Conservation (phyloP, 2,797 vertebrate genomes). For the Furcifer pardalis region DNA sequence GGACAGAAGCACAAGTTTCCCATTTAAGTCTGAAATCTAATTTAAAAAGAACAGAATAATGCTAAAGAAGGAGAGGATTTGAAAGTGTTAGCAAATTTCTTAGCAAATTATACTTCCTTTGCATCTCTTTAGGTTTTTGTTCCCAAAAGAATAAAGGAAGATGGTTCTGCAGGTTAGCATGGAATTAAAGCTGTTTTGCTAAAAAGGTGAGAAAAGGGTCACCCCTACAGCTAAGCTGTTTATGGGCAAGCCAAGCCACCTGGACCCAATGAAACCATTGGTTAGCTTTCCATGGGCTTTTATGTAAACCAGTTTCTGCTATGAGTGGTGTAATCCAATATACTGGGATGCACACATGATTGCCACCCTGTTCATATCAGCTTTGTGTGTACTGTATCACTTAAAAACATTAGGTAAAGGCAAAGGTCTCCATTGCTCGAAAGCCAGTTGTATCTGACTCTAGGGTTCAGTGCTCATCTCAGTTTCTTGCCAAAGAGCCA, state of each 20-base stretch:
- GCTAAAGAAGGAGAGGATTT: neutral
- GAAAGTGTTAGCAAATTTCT: neutral
- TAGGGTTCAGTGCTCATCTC: too few relatives aligned
- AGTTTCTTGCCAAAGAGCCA: too few relatives aligned
- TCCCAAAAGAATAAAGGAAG: neutral
- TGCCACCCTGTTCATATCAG: fast-evolving
- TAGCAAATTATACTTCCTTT: neutral
- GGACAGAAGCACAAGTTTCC: too few relatives aligned
- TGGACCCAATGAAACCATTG: neutral
- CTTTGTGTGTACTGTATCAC: neutral
- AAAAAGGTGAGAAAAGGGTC: neutral
- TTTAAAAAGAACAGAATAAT: neutral
- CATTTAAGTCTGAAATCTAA: neutral
- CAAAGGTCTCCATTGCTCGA: too few relatives aligned
- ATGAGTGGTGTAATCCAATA: neutral
- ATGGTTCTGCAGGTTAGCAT: neutral
- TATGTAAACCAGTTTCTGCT: neutral
- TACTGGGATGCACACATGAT: neutral
- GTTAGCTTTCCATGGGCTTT: neutral
- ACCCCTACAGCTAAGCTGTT: neutral
- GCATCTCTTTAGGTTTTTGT: neutral
- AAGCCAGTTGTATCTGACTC: too few relatives aligned
- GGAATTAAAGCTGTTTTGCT: neutral
- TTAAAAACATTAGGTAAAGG: neutral
- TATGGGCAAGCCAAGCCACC: neutral